Evolutionary conservation across 2,113 vertebrate genomes (phyloP), one percentile per base, ranked within the genome.

Genomic region (Marmota monax): DNA sequence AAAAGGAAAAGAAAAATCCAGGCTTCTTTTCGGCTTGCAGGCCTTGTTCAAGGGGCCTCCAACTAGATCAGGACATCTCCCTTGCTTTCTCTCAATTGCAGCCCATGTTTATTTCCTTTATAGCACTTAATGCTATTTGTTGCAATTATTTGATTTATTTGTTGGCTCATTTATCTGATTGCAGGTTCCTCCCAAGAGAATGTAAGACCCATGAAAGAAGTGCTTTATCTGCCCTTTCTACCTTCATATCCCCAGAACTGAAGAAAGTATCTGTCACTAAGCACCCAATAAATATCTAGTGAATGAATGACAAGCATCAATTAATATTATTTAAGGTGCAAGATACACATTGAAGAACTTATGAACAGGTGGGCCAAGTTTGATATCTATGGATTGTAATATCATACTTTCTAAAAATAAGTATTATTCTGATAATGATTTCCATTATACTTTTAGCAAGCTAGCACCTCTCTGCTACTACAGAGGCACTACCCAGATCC

Each of bases 401-500:
- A 92, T 45, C 29, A 97, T 82, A 5, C 76, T 89, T 73, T 74
- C 45, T 73, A 91, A 93, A 90, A 23, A 32, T 27, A 72, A 39
- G 20, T 69, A 23, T 58, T 34, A 39, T 65, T 90, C 93, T 87
- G 32, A 53, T 16, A 37, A 74, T 80, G 20, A 82, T 23, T 70
- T 95, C 45, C 72, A 53, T 70, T 9, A 53, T 4, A 29, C 17
- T 72, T 42, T 84, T 88, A 73, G 37, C 79, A 80, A 88, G 17
- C 58, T 65, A 74, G 22, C 29, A 18, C 29, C 2, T 9, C 25
- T 69, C n/a, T 63, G 12, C 17, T 70, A 20, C 5, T 51, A 4
- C 12, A 73, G 27, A 73, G 58, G 18, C 17, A n/a, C 65, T 48
- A 77, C 27, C 8, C n/a, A 51, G 76, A 42, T 20, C 2, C 18